Conservation (phyloP, 1,140 invertebrate species). For the Drosophila nigromelanica region DNA sequence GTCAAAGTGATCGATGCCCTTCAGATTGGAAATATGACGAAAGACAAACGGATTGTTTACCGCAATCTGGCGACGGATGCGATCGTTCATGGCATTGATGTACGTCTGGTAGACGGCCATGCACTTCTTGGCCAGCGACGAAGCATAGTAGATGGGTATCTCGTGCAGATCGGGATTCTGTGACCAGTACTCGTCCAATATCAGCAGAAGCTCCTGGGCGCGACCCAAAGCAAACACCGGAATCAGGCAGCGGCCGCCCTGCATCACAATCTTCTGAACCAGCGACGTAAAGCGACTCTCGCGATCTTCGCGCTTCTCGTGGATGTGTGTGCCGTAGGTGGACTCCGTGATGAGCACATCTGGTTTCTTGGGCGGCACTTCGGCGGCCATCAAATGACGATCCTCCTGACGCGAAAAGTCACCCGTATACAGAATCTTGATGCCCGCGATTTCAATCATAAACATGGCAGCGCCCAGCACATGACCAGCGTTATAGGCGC, state of each 20-base stretch:
- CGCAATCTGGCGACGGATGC: slow-evolving; percentile 97
- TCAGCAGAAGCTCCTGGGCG: slow-evolving; percentile 98
- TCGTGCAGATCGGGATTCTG: slow-evolving; percentile 99
- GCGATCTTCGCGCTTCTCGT: slow-evolving; percentile 98
- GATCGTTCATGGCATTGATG: slow-evolving; percentile 99
- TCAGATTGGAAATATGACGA: slow-evolving; percentile 99
- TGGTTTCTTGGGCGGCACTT: slow-evolving; percentile 97
- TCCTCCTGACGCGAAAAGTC: slow-evolving; percentile 99
- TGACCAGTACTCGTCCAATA: slow-evolving; percentile 99
- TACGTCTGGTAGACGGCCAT: slow-evolving; percentile 99
- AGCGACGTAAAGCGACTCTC: slow-evolving; percentile 97
- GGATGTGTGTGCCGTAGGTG: slow-evolving; percentile 99
- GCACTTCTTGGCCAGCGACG: slow-evolving; percentile 99
- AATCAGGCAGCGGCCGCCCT: slow-evolving; percentile 98
- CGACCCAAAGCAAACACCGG: slow-evolving; percentile 99
- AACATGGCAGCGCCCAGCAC: slow-evolving; percentile 99
- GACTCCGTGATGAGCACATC: slow-evolving; percentile 99
- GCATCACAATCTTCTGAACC: slow-evolving; percentile 97
- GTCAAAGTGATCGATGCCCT: slow-evolving; percentile 99
- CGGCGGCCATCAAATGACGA: slow-evolving; percentile 99
- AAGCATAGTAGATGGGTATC: slow-evolving; percentile 99
- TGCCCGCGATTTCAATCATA: slow-evolving; percentile 99
- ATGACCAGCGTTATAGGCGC: slow-evolving; percentile 99
- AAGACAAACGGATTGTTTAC: slow-evolving; percentile 99
- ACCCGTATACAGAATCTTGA: slow-evolving; percentile 98